Conservation (phyloP, 2,113 vertebrate genomes). For the Puma concolor region DNA sequence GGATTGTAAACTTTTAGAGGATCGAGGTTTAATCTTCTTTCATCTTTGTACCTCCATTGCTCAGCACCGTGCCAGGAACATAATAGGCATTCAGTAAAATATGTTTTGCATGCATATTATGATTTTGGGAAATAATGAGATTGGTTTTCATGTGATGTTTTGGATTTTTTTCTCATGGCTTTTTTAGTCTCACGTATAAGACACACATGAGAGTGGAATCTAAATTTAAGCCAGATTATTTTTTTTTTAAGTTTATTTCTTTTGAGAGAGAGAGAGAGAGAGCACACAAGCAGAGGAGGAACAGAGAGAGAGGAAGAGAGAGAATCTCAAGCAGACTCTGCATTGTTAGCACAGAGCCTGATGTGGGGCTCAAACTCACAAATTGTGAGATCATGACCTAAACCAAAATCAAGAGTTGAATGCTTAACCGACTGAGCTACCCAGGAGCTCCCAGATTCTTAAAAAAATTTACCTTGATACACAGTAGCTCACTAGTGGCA, state of each 20-base stretch:
- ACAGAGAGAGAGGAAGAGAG: too few species aligned
- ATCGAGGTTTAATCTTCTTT: background rate
- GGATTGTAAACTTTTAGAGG: background rate
- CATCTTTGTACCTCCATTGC: background rate
- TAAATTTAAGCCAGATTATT: slow-evolving; percentile 34
- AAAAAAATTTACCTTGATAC: background rate
- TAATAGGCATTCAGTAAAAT: background rate
- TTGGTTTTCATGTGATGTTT: slow-evolving; percentile 27
- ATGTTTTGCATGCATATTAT: background rate
- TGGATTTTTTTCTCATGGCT: background rate
- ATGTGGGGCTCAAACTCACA: too few species aligned
- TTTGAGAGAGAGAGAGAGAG: too few species aligned
- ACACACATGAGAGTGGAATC: background rate
- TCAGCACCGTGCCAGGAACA: background rate
- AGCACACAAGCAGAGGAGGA: too few species aligned
- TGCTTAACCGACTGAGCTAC: too few species aligned
- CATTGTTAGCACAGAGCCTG: too few species aligned
- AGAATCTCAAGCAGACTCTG: too few species aligned
- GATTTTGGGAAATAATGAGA: background rate
- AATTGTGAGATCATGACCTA: too few species aligned
- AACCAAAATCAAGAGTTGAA: too few species aligned
- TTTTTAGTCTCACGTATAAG: background rate
- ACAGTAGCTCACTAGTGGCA: background rate
- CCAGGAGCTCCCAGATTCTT: too few species aligned
- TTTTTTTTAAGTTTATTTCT: background rate